These are phyloP conservation scores for Musca vetustissima DNA, from an alignment of 1,140 invertebrate species.

Conservation along the genomic window DNA sequence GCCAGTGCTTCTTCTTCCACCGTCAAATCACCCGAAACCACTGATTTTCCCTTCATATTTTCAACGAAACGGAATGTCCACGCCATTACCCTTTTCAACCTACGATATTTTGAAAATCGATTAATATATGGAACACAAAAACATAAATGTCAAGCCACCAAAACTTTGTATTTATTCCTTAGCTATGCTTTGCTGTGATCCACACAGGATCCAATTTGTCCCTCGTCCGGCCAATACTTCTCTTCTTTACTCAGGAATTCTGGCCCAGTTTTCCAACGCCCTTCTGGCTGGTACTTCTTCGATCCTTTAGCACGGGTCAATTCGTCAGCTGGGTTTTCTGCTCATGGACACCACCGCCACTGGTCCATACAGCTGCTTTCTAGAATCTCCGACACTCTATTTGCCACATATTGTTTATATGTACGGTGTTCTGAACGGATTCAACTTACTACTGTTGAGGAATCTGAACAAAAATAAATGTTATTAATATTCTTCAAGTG, in stretches of 20 bases:
- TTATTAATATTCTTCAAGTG: background rate
- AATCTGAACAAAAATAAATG: constrained; percentile 7
- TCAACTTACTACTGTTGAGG: background rate
- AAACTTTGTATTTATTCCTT: too few relatives aligned
- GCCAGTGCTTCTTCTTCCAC: background rate
- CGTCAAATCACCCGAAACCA: background rate
- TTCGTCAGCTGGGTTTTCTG: background rate
- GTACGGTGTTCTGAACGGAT: background rate
- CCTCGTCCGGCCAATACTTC: background rate
- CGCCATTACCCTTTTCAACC: background rate
- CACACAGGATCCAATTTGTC: background rate
- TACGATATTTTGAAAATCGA: background rate
- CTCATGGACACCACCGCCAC: background rate
- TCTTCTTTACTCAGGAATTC: background rate
- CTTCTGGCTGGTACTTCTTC: background rate
- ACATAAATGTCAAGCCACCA: background rate
- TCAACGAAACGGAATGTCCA: background rate
- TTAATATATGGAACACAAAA: background rate
- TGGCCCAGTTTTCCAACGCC: constrained; percentile 16
- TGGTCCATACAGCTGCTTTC: background rate
- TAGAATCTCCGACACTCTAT: background rate
- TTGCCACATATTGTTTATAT: background rate
- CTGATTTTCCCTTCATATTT: background rate
- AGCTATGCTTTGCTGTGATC: too few relatives aligned
- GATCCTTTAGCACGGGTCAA: background rate